Evolutionary conservation across 2,797 vertebrate genomes (phyloP), one percentile per base, ranked within the genome.

Genomic region (Pipistrellus pygmaeus): DNA sequence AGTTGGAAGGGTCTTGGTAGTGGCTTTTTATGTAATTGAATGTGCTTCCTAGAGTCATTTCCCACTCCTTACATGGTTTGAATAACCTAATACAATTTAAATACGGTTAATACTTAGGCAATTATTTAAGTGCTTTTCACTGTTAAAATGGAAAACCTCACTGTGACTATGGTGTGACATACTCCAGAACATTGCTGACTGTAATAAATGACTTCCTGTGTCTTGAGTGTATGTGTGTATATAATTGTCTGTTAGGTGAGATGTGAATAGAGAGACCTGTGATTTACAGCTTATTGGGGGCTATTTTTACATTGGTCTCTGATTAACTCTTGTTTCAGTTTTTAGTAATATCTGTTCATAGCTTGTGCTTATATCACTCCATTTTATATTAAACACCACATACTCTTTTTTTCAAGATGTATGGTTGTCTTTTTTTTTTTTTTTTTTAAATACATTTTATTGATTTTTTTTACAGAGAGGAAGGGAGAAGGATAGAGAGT

Each of bases 11-110:
- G 7, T 87, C 90, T 92, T 69, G 35, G 66, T 91, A 14, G 35
- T 87, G 51, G 8, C 48, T 88, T 90, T 90, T 88, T 76, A 44
- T 64, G 27, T 80, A 87, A 72, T 72, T 80, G 68, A 62, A 27
- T n/a, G 6, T 92, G 35, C 83, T 93, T 94, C 85, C 66, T 89
- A 69, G 71, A 84, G 48, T 25, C 13, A 8, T 86, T 96, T 94
- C 41, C 38, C 35, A 90, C 21, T 88, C 21, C 14, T 90, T 86
- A 89, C 11, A 85, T 92, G 53, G 69, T 84, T 90, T 85, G 60
- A 95, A 60, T 95, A 94, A 85, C n/a, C 86, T 95, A 94, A 60
- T 92, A 66, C 21, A 69, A 72, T 84, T 94, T 82, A 73, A 95
- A 88, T 90, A 80, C 77, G 44, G 84, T 95, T 88, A 94, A 62